phyloP scores from a whole-genome alignment of 2,113 vertebrate genomes.

The Tupaia tana region DNA sequence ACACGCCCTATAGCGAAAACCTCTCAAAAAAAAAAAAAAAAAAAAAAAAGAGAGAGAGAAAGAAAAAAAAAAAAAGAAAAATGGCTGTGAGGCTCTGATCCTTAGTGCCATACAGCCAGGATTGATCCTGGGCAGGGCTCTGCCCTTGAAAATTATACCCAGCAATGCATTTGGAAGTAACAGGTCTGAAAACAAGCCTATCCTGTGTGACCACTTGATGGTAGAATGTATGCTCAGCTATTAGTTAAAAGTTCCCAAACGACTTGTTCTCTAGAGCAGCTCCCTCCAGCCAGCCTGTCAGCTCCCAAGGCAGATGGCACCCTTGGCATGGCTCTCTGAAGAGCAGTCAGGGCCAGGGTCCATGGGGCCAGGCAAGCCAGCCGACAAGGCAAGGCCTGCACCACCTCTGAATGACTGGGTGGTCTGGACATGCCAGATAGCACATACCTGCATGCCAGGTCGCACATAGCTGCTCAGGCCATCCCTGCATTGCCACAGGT shows the following conservation, averaged over 20 bases:
- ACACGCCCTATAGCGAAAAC: too few species aligned
- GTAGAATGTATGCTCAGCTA: neutral
- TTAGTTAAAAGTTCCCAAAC: neutral
- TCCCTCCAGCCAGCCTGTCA: neutral
- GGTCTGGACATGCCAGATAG: neutral
- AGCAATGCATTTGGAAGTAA: neutral
- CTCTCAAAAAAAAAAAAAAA: too few species aligned
- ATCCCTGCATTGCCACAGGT: neutral
- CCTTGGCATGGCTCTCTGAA: neutral
- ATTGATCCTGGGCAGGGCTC: too few species aligned
- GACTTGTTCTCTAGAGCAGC: neutral
- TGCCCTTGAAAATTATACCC: neutral
- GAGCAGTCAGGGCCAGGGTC: neutral
- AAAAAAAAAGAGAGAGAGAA: too few species aligned
- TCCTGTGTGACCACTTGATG: neutral
- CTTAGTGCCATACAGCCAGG: neutral
- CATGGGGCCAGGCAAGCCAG: too few species aligned
- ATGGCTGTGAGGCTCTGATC: neutral
- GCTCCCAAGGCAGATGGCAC: neutral
- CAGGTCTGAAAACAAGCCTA: neutral
- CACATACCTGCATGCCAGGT: too few species aligned
- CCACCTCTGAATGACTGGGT: neutral
- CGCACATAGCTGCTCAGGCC: rapidly evolving
- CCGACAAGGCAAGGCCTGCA: neutral
- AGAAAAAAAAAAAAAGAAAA: too few species aligned